Base-by-base conservation (phyloP, 2,888 invertebrate genomes). In the Melinaea marsaeus region DNA sequence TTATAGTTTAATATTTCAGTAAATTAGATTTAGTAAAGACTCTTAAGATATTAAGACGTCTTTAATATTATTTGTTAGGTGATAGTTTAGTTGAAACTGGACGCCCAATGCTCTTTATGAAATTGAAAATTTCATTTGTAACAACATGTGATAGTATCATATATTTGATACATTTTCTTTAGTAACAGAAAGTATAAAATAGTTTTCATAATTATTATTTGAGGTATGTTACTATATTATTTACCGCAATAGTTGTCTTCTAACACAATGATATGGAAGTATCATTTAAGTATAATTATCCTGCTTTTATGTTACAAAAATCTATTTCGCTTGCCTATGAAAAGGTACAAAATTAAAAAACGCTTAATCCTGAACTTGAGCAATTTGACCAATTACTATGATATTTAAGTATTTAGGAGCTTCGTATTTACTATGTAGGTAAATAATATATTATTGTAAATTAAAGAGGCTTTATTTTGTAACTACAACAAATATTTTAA, bases 1-100 rank as follows among this genome's bases (percentile, higher is more conserved):
- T 95, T 69, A 93, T 94, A 74, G 94, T 95, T 63, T 94, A 79
- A 57, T 57, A 66, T 58, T 47, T 58, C 60, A 56, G 55, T 61
- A 61, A 46, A 58, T 37, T 55, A 55, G 42, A 55, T 45, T 42
- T 37, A 58, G 22, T 51, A 22, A 51, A 9, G 32, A 32, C n/a
- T 32, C 51, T 51, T 13, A 35, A 22, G n/a, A 34, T 37, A 48
- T 37, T 37, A 6, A n/a, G 7, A 34, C 37, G 32, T 55, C 13
- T 60, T 4, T 42, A 42, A 54, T 54, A 45, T 34, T 45, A 58
- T 47, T 46, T 48, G 37, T 51, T 9, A 22, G 32, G 32, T 0
- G 7, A 32, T 51, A 51, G 51, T 7, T 11, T 51, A 51, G 32
- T 51, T 51, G 51, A 51, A 51, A 51, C 22, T 32, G 22, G 32